Percentiles rank a stretch among this genome's conserved stretches.
Evolutionary conservation across 2,113 vertebrate genomes (phyloP).

Genomic region (Gopherus flavomarginatus): DNA sequence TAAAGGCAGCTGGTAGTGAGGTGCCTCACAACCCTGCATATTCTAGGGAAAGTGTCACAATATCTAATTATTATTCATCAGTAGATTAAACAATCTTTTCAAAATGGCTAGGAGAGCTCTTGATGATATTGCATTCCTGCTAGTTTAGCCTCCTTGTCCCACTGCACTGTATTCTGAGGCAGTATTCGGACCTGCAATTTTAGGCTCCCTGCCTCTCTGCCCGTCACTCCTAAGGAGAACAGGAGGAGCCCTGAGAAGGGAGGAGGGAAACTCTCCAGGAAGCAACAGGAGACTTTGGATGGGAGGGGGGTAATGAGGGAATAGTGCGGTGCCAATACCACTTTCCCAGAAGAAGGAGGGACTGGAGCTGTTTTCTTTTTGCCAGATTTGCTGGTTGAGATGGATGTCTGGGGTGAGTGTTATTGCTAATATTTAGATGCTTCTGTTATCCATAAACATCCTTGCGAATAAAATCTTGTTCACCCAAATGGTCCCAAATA

Average conservation of each 20-base stretch:
- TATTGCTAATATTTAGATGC: neutral
- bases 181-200: neutral
- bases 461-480: neutral
- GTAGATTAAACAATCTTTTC: neutral
- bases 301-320: neutral
- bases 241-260: neutral
- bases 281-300: neutral
- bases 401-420: neutral
- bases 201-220: neutral
- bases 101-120: neutral
- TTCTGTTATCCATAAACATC: neutral
- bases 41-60: too few relatives aligned
- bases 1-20: too few relatives aligned
- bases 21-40: too few relatives aligned
- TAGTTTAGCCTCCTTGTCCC: neutral
- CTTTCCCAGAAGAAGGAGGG: neutral
- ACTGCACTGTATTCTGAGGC: neutral
- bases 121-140: neutral
- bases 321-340: neutral
- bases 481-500: neutral
- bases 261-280: neutral
- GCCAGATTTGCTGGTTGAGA: neutral
- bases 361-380: neutral
- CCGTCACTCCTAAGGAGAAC: neutral
- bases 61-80: neutral